Evolutionary conservation across 2,113 vertebrate species (phyloP).

Genomic region (Marmota flaviventris): DNA sequence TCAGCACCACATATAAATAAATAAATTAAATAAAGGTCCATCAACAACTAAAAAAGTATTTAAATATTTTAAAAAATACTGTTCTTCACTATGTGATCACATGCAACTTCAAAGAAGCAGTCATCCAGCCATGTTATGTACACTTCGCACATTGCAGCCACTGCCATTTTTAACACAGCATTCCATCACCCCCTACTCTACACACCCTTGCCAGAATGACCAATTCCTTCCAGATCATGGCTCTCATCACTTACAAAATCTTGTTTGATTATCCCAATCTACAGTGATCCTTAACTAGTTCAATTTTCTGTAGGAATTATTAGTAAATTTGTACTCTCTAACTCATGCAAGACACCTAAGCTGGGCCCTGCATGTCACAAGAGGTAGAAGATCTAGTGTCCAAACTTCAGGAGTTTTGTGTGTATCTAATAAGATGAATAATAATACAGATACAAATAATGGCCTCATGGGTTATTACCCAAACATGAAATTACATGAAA

Average conservation of each 20-base stretch:
- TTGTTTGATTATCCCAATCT: not conserved
- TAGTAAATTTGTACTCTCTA: not conserved
- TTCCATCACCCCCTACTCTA: not conserved
- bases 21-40: too few relatives aligned
- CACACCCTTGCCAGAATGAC: not conserved
- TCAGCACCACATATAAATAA: too few relatives aligned
- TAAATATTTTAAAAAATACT: too few relatives aligned
- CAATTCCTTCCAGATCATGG: slow-evolving; percentile 1
- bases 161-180: not conserved
- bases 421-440: slow-evolving; percentile 3
- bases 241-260: not conserved
- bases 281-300: slow-evolving; percentile 33
- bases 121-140: fast-evolving
- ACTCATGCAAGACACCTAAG: not conserved
- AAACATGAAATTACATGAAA: not conserved
- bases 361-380: not conserved
- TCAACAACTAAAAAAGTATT: too few relatives aligned
- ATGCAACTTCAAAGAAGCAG: not conserved
- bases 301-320: not conserved
- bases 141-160: not conserved
- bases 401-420: not conserved
- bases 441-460: not conserved
- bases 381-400: not conserved
- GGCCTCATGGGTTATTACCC: not conserved
- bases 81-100: not conserved